Evolutionary conservation across 2,113 vertebrate species (phyloP).

Genomic region (Hippocampus zosterae): DNA sequence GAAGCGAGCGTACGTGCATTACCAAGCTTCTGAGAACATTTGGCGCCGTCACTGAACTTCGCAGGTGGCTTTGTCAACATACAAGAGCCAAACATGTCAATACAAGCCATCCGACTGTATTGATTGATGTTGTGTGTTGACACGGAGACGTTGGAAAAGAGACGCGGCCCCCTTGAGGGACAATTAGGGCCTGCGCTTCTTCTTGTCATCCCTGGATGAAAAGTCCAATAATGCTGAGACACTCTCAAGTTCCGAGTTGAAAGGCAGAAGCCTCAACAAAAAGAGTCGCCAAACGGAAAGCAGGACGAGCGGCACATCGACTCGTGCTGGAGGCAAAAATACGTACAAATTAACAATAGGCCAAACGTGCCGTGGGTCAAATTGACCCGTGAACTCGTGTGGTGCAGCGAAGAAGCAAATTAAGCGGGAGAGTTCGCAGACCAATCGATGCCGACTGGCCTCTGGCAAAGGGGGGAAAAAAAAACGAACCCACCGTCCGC

Average conservation of each 20-base stretch:
- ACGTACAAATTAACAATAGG: too few species aligned
- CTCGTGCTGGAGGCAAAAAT: too few species aligned
- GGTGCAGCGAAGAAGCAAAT: not conserved
- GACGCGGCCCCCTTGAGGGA: not conserved
- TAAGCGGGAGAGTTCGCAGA: too few species aligned
- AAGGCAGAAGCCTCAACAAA: not conserved
- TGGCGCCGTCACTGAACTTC: not conserved
- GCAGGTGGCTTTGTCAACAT: not conserved
- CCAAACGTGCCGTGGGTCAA: not conserved
- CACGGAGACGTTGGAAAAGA: not conserved
- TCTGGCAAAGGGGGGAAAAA: too few species aligned
- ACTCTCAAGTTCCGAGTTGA: not conserved
- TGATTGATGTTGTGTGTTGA: not conserved
- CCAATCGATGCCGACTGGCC: not conserved
- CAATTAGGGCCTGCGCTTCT: not conserved
- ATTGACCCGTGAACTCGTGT: not conserved
- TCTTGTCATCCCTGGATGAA: not conserved
- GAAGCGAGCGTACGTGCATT: too few species aligned
- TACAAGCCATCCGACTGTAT: not conserved
- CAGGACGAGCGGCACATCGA: not conserved
- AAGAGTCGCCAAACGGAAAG: not conserved
- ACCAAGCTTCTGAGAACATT: not conserved
- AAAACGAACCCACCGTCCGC: slow-evolving; percentile 74
- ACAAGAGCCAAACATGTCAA: not conserved
- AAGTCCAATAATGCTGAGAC: not conserved